These are phyloP conservation scores for Synanthedon andrenaeformis DNA, from an alignment of 2,888 invertebrate genomes.

Conservation along the genomic window DNA sequence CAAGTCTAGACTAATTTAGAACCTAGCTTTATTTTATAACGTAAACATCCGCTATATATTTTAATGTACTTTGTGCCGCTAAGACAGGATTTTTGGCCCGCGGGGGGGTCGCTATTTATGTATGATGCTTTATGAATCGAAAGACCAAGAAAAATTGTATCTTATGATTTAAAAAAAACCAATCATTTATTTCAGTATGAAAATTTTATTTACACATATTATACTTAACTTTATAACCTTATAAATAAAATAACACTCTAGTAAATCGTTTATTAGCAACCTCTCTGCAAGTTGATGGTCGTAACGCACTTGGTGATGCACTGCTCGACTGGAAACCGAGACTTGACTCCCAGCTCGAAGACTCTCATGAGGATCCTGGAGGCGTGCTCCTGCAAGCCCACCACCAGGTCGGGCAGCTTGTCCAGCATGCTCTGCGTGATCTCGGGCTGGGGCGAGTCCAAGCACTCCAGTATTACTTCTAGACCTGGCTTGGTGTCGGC, in stretches of 20 bases:
- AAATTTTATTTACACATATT: too few relatives aligned
- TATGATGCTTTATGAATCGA: too few relatives aligned
- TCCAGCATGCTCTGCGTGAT: constrained; percentile 84
- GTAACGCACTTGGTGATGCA: constrained; percentile 85
- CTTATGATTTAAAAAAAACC: too few relatives aligned
- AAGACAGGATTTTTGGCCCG: too few relatives aligned
- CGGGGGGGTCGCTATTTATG: too few relatives aligned
- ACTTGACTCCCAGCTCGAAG: constrained; percentile 84
- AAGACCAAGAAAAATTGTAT: too few relatives aligned
- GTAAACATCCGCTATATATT: too few relatives aligned
- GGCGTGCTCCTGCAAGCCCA: constrained; percentile 89
- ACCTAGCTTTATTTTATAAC: neutral
- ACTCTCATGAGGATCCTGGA: constrained; percentile 81
- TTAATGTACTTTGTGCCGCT: too few relatives aligned
- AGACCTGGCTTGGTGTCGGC: constrained; percentile 58
- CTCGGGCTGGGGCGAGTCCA: constrained; percentile 83
- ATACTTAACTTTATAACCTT: too few relatives aligned
- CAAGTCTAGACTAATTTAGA: too few relatives aligned
- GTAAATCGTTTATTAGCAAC: constrained; percentile 64
- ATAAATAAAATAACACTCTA: too few relatives aligned
- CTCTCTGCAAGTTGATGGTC: constrained; percentile 85
- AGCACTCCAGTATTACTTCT: constrained; percentile 82
- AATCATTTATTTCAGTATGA: too few relatives aligned
- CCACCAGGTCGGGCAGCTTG: constrained; percentile 83
- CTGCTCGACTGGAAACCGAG: constrained; percentile 80